Evolutionary conservation across 2,113 vertebrate species (phyloP), one percentile per base, ranked within the genome.

Genomic region (Sinocyclocheilus grahami): DNA sequence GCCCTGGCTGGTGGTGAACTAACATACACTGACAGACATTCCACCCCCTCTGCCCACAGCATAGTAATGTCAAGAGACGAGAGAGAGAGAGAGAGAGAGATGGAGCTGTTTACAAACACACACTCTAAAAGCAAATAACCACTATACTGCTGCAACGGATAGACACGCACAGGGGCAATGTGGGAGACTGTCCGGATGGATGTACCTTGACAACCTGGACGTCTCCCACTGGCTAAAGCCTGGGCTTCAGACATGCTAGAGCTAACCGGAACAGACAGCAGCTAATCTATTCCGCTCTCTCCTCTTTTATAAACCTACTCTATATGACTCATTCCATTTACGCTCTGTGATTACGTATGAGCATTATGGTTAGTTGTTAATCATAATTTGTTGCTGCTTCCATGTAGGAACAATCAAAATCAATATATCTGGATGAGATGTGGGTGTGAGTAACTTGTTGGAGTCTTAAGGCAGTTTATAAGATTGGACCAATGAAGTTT

Each of bases 161-260:
- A 85, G 71, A 76, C 79, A 72, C n/a, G 48, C 65, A 39, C 8
- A 48, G 46, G 69, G 55, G 75, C 72, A 55, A 65, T 42, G 72
- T 53, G 46, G 69, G 27, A 63, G 71, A 4, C 53, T 53, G 79
- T 62, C 67, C 60, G 10, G 82, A 88, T 78, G 84, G 77, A 91
- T 89, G 77, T n/a, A 91, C 90, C 87, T 87, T 86, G 89, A 91
- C 90, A 92, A 85, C 63, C 87, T 69, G 51, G 58, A 86, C 69
- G 71, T 62, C 80, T 90, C 85, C 67, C 51, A 53, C 72, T 83
- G 88, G 79, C 24, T 39, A 63, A 11, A 74, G 86, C 83, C 63
- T 75, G 37, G 5, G 78, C 75, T 60, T 86, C 84, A 88, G 55
- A 85, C 87, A 89, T 84, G 89, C 77, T 20, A 22, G 53, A 33